Evolutionary conservation across 2,113 vertebrate genomes (phyloP), one percentile per base, ranked within the genome.

Genomic region (Hippocampus comes): DNA sequence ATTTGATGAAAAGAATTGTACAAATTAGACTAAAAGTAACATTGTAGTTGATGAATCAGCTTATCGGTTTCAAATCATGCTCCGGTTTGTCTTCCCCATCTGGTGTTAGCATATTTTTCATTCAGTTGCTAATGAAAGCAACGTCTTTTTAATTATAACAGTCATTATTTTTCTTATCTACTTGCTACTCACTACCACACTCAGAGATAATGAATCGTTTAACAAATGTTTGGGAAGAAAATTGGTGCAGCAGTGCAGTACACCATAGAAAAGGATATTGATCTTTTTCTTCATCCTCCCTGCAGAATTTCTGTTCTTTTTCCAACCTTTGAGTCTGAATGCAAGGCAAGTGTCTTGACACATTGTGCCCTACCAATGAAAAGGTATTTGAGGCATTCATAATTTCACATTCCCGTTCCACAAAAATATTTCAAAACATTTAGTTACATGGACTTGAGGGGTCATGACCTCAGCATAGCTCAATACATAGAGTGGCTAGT

Each of bases 201-300:
- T 43, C 21, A 14, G 25, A 20, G 27, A 34, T 65, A 65, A 46
- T 65, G 11, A 65, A 43, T 46, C n/a, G 63, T 65, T 43, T 18
- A 18, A 65, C 10, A n/a, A 23, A 43, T 65, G 63, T 65, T 43
- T 65, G 21, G 38, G 5, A 65, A 65, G 41, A 65, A 23, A 64
- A 65, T 41, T 21, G 53, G 53, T 1, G 8, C 43, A 59, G 73
- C 51, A 75, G 81, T 70, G 77, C 75, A 81, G 69, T 67, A 84
- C 73, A 82, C 76, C 79, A 41, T 78, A 56, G 72, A 77, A 81
- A 72, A 88, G 57, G 63, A 68, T 86, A 90, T 87, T 74, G 84
- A 91, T 89, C 69, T 27, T 76, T 67, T 57, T 73, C 74, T 63
- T 70, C 51, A 63, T 64, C 68, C 60, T 43, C 60, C 55, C 64